Evolutionary conservation across 2,888 invertebrate genomes (phyloP), one percentile per base, ranked within the genome.

Genomic region (Leptothorax acervorum): DNA sequence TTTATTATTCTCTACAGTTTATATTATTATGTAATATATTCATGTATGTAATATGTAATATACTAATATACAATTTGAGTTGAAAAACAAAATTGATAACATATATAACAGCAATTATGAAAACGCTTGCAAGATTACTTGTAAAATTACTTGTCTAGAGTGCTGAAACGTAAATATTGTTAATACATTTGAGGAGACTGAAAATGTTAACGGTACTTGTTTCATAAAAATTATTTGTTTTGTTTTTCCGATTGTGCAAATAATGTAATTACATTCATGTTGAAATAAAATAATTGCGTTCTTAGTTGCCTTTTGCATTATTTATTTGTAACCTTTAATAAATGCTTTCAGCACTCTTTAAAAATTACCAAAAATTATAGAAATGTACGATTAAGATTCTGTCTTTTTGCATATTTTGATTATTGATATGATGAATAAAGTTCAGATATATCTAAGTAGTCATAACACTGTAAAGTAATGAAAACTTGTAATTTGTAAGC

Each of bases 391-490:
- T 5, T 42, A 42, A 42, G 35, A 28, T 84, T 53, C 35, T n/a
- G 31, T 83, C 1, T 11, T 39, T 51, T 42, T 60, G 31, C 39
- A 39, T 60, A 63, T 57, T 28, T 9, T 35, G 15, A 35, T 12
- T 45, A 60, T 45, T 35, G 11, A 48, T 48, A 48, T 51, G 0
- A 0, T 45, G 35, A 45, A 31, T n/a, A 45, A 78, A 57, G 8
- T 57, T 71, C 3, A 60, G 12, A 78, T 48, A 74, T 74, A 12
- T 48, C 2, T 11, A 83, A 85, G 68, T 28, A 81, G 88, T 90
- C 87, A 84, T 66, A 85, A 83, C 79, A 90, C 90, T 91, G 91
- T 91, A 90, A 92, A 92, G 89, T 88, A 87, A 86, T 74, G 91
- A 89, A 91, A 83, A 86, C 83, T 65, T 63, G 18, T 85, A 70